phyloP scores from a whole-genome alignment of 2,888 invertebrate genomes.

The Cosmopolites sordidus region DNA sequence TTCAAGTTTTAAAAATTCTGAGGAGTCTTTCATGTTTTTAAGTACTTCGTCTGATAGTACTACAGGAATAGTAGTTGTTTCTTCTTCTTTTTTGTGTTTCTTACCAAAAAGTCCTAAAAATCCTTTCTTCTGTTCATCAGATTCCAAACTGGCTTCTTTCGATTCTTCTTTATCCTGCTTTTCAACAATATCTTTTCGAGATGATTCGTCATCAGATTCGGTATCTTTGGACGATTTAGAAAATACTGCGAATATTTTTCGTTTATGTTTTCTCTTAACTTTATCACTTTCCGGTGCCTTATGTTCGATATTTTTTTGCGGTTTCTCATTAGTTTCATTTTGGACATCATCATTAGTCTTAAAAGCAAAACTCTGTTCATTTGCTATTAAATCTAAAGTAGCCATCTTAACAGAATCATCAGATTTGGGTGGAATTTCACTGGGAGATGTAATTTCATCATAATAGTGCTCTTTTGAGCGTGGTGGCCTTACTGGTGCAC shows the following conservation, averaged over 20 bases:
- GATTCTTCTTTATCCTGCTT: slow-evolving; percentile 44
- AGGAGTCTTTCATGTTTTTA: slow-evolving; percentile 25
- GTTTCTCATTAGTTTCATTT: slow-evolving; percentile 22
- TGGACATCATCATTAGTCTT: slow-evolving; percentile 39
- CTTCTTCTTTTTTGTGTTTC: slow-evolving; percentile 27
- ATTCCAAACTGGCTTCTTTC: slow-evolving; percentile 29
- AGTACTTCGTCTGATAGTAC: slow-evolving; percentile 22
- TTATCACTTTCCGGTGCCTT: slow-evolving; percentile 34
- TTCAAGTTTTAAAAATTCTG: slow-evolving; percentile 31
- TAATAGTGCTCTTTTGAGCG: slow-evolving; percentile 36
- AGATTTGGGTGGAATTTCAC: slow-evolving; percentile 17
- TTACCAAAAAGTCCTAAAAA: slow-evolving; percentile 34
- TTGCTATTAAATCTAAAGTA: slow-evolving; percentile 40
- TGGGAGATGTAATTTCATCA: slow-evolving; percentile 37
- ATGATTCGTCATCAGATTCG: slow-evolving; percentile 40
- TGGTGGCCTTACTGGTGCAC: slow-evolving; percentile 32
- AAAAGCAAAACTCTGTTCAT: slow-evolving; percentile 39
- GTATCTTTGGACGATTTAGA: slow-evolving; percentile 41
- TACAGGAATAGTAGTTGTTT: slow-evolving; percentile 8
- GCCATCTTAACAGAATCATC: slow-evolving; percentile 31
- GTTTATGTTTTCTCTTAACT: slow-evolving; percentile 35
- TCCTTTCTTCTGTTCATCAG: slow-evolving; percentile 31
- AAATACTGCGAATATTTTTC: slow-evolving; percentile 41
- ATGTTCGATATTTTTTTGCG: background rate
- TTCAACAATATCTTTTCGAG: slow-evolving; percentile 39